Evolutionary conservation across 2,797 vertebrate species (phyloP).

Genomic region (Apogon talboti): DNA sequence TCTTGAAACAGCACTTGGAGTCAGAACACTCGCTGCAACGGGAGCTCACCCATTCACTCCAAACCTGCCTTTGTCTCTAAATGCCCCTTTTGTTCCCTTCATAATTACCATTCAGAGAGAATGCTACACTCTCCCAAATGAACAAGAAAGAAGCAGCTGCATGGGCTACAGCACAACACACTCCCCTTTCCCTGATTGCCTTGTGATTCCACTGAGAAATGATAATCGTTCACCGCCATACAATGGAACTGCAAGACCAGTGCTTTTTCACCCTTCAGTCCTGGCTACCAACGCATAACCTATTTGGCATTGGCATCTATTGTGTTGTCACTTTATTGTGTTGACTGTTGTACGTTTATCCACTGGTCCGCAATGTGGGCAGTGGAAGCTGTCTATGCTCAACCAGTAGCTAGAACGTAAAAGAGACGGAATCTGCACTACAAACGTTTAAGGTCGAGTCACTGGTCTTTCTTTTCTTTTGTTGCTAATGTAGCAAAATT

Average conservation of each 20-base stretch:
- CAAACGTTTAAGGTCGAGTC: no score
- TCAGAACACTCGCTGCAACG: constrained; percentile 36
- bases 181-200: constrained; percentile 38
- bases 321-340: no score
- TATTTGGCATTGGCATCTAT: no score
- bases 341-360: no score
- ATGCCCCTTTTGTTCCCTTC: constrained; percentile 72
- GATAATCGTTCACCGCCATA: constrained; percentile 26
- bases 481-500: no score
- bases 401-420: no score
- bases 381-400: no score
- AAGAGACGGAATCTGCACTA: no score
- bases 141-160: constrained; percentile 60
- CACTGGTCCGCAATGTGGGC: no score
- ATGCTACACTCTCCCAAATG: constrained; percentile 55
- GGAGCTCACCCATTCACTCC: constrained; percentile 60
- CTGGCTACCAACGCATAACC: not conserved
- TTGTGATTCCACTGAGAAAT: constrained; percentile 51
- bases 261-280: constrained; percentile 1
- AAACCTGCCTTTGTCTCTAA: constrained; percentile 67
- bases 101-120: constrained; percentile 71
- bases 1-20: constrained; percentile 58
- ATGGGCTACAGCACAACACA: constrained; percentile 35
- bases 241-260: constrained; percentile 13
- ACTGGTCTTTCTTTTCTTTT: no score